Evolutionary conservation across 2,888 invertebrate species (phyloP).

Genomic region (Drosophila neoperkinsi): DNA sequence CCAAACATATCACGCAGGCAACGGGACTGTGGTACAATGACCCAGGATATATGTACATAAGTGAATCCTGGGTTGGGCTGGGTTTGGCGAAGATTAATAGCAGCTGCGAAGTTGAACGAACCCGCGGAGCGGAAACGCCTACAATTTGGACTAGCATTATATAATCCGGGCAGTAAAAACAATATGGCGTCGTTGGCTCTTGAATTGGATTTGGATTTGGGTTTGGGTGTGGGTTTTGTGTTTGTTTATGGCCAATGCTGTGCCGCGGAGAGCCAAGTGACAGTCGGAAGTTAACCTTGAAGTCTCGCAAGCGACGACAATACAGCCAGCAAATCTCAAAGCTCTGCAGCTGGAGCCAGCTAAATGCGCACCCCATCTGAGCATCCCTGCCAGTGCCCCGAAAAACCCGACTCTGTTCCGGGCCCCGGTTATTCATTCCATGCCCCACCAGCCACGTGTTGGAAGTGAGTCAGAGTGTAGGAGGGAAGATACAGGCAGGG

Average conservation of each 20-base stretch:
- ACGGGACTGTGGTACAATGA: slow-evolving; percentile 46
- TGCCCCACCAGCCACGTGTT: slow-evolving; percentile 68
- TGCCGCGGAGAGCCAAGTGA: slow-evolving; percentile 47
- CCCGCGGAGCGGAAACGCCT: slow-evolving; percentile 42
- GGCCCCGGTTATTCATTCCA: slow-evolving; percentile 64
- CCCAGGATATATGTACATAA: slow-evolving; percentile 33
- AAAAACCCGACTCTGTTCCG: slow-evolving; percentile 3
- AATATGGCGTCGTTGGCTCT: slow-evolving; percentile 49
- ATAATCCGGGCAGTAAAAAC: slow-evolving; percentile 51
- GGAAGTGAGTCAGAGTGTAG: slow-evolving; percentile 50
- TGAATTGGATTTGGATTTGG: slow-evolving; percentile 9
- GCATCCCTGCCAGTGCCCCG: slow-evolving; percentile 45
- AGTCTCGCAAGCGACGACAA: slow-evolving; percentile 49
- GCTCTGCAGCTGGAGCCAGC: slow-evolving; percentile 21
- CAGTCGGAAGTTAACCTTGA: slow-evolving; percentile 75
- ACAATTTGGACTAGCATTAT: slow-evolving; percentile 43
- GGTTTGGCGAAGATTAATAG: slow-evolving; percentile 62
- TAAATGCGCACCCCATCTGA: slow-evolving; percentile 61
- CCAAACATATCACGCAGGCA: slow-evolving; percentile 49
- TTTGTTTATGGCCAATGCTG: slow-evolving; percentile 40
- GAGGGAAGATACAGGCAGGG: neutral
- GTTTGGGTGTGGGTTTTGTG: slow-evolving; percentile 1
- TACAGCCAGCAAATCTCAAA: slow-evolving; percentile 28
- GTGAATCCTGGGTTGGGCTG: slow-evolving; percentile 27
- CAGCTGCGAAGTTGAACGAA: slow-evolving; percentile 69